phyloP scores from a whole-genome alignment of 2,113 vertebrate genomes.

The Sisor rabdophorus region DNA sequence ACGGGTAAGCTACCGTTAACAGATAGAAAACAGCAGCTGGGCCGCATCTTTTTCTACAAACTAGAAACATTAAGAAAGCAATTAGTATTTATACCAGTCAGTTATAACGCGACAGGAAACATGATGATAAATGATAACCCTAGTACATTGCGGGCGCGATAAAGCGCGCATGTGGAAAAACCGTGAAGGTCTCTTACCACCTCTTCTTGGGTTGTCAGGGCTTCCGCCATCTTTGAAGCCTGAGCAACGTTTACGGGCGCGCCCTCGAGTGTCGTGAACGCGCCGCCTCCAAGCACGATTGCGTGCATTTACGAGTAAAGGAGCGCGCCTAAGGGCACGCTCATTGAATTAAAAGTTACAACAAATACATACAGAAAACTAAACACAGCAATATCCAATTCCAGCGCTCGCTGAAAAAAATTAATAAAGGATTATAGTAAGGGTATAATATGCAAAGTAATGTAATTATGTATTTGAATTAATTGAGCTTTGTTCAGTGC shows the following conservation, averaged over 20 bases:
- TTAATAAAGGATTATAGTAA: too few relatives aligned
- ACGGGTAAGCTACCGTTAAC: constrained; percentile 2
- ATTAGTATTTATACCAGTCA: neutral
- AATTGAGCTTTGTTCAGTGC: too few relatives aligned
- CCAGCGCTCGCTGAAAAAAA: too few relatives aligned
- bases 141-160: neutral
- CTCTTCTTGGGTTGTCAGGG: constrained; percentile 76
- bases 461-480: too few relatives aligned
- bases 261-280: constrained; percentile 44
- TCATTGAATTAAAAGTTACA: neutral
- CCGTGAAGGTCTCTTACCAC: constrained; percentile 66
- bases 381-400: neutral
- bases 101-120: neutral
- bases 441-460: too few relatives aligned
- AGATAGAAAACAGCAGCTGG: constrained; percentile 22
- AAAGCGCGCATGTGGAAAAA: constrained; percentile 12
- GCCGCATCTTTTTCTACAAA: constrained; percentile 13
- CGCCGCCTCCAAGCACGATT: constrained; percentile 25
- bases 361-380: neutral
- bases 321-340: neutral
- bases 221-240: constrained; percentile 82
- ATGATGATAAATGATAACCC: neutral
- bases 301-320: constrained; percentile 10
- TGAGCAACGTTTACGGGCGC: constrained; percentile 70
- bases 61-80: too few relatives aligned